These are phyloP conservation scores for Hippolais icterina DNA, from an alignment of 2,113 vertebrate genomes.

Conservation along the genomic window DNA sequence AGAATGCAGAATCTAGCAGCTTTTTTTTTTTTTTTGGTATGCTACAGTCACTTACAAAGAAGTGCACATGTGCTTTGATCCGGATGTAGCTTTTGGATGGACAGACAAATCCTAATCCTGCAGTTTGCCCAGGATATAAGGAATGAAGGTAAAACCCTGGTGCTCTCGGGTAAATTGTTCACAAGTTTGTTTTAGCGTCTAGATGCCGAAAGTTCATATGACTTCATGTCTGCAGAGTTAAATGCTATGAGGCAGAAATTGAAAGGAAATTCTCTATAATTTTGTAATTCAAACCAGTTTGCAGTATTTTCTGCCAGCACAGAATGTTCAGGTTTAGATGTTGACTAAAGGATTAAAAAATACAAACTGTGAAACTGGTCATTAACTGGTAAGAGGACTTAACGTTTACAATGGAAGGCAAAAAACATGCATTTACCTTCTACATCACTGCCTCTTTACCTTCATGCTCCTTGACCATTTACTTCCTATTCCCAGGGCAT, in stretches of 20 bases:
- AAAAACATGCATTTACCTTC: not conserved
- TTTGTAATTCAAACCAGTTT: not conserved
- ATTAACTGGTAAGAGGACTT: not conserved
- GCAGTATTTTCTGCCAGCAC: not conserved
- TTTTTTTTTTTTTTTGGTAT: not conserved
- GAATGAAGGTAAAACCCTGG: not conserved
- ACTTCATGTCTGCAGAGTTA: not conserved
- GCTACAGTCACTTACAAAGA: not conserved
- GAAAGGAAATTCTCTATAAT: not conserved
- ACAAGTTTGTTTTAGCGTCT: not conserved
- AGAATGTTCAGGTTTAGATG: not conserved
- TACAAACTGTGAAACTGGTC: not conserved
- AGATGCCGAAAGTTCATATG: not conserved
- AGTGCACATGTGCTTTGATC: not conserved
- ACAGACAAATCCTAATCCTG: not conserved
- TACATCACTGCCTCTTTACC: not conserved
- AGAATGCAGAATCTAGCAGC: not conserved
- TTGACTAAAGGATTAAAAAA: slow-evolving; percentile 4
- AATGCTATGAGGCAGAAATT: not conserved
- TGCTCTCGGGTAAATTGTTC: not conserved
- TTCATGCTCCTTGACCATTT: not conserved
- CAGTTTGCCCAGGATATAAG: not conserved
- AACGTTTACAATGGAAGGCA: not conserved
- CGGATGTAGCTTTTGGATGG: not conserved
- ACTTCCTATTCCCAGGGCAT: not conserved